Evolutionary conservation across 2,888 invertebrate species (phyloP).

Genomic region (Morpho achilles): DNA sequence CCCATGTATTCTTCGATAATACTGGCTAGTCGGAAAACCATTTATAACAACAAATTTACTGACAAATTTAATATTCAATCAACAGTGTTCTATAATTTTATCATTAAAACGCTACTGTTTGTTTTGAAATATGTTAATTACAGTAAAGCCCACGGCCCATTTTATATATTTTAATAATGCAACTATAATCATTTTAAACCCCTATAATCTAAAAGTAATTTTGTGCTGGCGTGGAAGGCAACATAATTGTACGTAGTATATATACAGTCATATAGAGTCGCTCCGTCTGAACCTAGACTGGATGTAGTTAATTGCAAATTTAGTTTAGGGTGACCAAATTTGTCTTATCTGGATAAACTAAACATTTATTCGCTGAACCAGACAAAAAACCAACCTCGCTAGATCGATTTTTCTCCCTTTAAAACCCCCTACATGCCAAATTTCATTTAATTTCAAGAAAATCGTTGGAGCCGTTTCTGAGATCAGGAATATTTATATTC

Average conservation of each 20-base stretch:
- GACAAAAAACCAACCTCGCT: too few relatives aligned
- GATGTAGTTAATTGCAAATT: constrained; percentile 50
- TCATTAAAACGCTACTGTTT: constrained; percentile 10
- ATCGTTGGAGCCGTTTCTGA: too few relatives aligned
- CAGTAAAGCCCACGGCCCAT: constrained; percentile 7
- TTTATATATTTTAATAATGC: constrained; percentile 14
- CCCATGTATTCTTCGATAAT: too few relatives aligned
- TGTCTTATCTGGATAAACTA: constrained; percentile 25
- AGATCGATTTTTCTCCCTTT: too few relatives aligned
- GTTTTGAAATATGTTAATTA: constrained; percentile 10
- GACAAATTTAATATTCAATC: neutral
- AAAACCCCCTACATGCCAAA: too few relatives aligned
- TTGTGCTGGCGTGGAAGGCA: constrained; percentile 13
- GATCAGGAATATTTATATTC: too few relatives aligned
- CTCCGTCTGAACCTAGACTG: constrained; percentile 15
- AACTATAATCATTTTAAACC: constrained; percentile 13
- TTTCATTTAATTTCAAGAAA: too few relatives aligned
- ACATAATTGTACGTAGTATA: constrained; percentile 21
- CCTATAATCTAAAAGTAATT: constrained; percentile 14
- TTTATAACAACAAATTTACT: neutral
- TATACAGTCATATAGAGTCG: neutral
- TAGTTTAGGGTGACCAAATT: constrained; percentile 47
- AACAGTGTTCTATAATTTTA: constrained; percentile 2
- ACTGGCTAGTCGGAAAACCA: too few relatives aligned
- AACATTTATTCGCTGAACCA: constrained; percentile 2